Evolutionary conservation across 2,113 vertebrate species (phyloP), one percentile per base, ranked within the genome.

Genomic region (Apodemus speciosus): DNA sequence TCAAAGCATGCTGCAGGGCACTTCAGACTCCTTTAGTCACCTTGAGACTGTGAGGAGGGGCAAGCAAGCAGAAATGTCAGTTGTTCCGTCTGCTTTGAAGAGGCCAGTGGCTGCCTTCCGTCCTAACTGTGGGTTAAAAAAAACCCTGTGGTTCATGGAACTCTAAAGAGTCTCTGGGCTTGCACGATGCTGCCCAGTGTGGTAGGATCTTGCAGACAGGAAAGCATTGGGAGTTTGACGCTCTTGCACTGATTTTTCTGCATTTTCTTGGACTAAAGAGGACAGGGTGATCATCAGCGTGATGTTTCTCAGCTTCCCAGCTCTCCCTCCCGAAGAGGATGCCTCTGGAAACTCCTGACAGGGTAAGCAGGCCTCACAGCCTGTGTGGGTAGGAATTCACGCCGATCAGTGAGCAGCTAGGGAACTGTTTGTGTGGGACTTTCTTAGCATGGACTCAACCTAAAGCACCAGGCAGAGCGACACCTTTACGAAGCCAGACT

Each of bases 401-500:
- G 58, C 35, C 83, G 68, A 95, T 85, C 92, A 30, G 32, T 58
- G 90, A 93, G 93, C 93, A 93, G 83, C 46, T 84, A 58, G 46
- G 43, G 89, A 51, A 9, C 40, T 91, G 88, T 95, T 88, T 80
- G 23, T 18, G 43, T 56, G 71, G 30, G 2, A 3, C 6, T 6
- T 46, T 49, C 88, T 96, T 95, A 73, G 71, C 9, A 46, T 71
- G 77, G 58, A 92, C 62, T 85, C 73, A 88, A 69, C 32, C 92
- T 43, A 83, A 93, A 86, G 40, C 35, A 71, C 23, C 43, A 88
- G 49, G 62, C 68, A 79, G 8, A 5, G 2, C 79, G 71, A n/a
- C 56, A 84, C 73, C 81, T 90, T 89, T 71, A 71, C 86, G 88
- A 95, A 93, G 88, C 77, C 85, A 88, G 13, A 85, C 88, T 68